Conservation (phyloP, 2,113 vertebrate species). For the Xiphorhynchus elegans region DNA sequence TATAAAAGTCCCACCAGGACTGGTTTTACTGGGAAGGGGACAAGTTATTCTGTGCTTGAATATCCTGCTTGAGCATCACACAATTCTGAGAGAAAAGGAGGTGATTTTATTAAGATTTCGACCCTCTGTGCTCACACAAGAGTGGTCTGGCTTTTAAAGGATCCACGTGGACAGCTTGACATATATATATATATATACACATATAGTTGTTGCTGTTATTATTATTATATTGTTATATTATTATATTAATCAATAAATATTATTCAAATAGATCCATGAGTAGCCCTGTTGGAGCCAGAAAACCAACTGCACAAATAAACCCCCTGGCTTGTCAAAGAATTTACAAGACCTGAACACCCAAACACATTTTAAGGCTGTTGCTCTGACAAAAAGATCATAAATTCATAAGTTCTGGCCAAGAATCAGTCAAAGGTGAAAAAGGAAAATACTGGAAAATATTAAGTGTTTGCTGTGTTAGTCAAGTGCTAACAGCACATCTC, state of each 20-base stretch:
- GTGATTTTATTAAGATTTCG: not conserved
- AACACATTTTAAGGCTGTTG: not conserved
- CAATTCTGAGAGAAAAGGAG: not conserved
- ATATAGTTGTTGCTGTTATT: too few species aligned
- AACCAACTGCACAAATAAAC: not conserved
- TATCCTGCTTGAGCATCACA: not conserved
- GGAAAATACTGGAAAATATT: conserved; percentile 12
- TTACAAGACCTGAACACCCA: not conserved
- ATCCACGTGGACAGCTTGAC: too few species aligned
- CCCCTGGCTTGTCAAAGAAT: not conserved
- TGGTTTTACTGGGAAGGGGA: not conserved
- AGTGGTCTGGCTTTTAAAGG: not conserved
- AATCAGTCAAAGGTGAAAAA: not conserved
- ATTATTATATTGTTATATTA: not conserved
- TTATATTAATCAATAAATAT: not conserved
- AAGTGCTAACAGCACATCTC: not conserved
- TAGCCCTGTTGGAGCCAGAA: not conserved
- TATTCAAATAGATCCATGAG: not conserved
- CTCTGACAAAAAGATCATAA: not conserved
- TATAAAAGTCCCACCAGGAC: not conserved
- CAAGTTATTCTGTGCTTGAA: not conserved
- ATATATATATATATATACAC: too few species aligned
- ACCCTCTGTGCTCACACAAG: not conserved
- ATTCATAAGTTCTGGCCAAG: not conserved
- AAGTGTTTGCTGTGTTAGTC: not conserved